Evolutionary conservation across 2,797 vertebrate genomes (phyloP), one percentile per base, ranked within the genome.

Genomic region (Spinus pinus): DNA sequence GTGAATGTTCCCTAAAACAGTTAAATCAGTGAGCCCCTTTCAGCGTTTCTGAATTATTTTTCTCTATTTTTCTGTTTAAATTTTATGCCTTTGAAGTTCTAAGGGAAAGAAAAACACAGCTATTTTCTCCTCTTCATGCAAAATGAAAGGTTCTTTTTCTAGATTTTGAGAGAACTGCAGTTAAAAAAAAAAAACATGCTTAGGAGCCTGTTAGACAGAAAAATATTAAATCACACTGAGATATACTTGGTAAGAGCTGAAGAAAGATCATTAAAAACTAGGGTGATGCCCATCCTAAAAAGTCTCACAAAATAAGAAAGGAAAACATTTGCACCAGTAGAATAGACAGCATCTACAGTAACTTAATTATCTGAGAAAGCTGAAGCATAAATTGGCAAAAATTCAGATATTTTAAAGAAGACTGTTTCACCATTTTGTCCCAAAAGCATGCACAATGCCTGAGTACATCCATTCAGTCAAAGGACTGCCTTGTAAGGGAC

Each of bases 11-110:
- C 93, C 85, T 67, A 47, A n/a, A n/a, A n/a, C 94, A 81, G 89
- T 90, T 94, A 84, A 73, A 96, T 94, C 91, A 86, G 70, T 57
- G 46, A 80, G 70, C 27, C 69, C 23, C 35, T 88, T 94, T 62
- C 91, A 70, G 9, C 12, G n/a, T 19, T 66, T 88, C 65, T 77
- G 53, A 66, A 67, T 79, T 71, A 51, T 66, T 88, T 82, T 69
- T 57, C 53, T 72, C 71, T 19, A 20, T 85, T 92, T 84, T 75
- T 42, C 70, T 60, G n/a, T 39, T 79, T 60, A 50, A 41, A 61
- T 23, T 66, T 53, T 24, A 50, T 72, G 39, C 47, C 56, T 88
- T 47, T 92, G 24, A 87, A 92, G 78, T 66, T 51, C 49, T 53
- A 56, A 60, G 17, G 50, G 64, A 64, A 81, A 77, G 14, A 54